Evolutionary conservation across 1,140 invertebrate genomes (phyloP), one percentile per base, ranked within the genome.

Genomic region (Maniola jurtina): DNA sequence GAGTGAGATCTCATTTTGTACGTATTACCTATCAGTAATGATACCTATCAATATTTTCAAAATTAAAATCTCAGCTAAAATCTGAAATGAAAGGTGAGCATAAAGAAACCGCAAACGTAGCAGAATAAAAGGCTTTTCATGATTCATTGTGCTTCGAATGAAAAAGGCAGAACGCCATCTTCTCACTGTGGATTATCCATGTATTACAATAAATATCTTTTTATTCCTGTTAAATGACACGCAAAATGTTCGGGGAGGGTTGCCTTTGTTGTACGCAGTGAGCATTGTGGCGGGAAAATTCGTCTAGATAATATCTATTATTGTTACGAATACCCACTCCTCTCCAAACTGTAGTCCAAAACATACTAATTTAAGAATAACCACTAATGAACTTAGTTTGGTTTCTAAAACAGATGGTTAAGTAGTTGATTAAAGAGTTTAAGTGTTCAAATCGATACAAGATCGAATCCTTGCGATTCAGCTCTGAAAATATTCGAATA

Each of bases 191-290:
- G 64, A 65, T 65, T 59, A 65, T 59, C 36, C 56, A 15, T 59
- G 57, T 65, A 65, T 60, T 34, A 59, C 56, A 38, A 65, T 66
- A 66, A 66, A 66, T 66, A 66, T 60, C 52, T 42, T 66, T 61
- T 55, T 50, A 61, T 61, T 55, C 60, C n/a, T 66, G 48, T 33
- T 50, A 55, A 61, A 61, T 42, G 50, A 61, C 38, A 55, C 57
- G 38, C 10, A 55, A 42, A 66, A 61, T 55, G 50, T 61, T 34
- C 35, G 16, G 35, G 34, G n/a, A 50, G 36, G 60, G 11, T 40
- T 52, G 14, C 34, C 10, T 36, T 15, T 61, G 34, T 52, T 52
- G 13, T 11, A n/a, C 13, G 5, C 13, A 13, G 42, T 45, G 9
- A 11, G 0, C 13, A 45, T 45, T n/a, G 9, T 45, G 9, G 42